A percentile compares a stretch with the other conserved stretches of the same genome.
These are phyloP conservation scores for Andrena bicolor DNA, from an alignment of 2,888 invertebrate species.

Conservation along the genomic window DNA sequence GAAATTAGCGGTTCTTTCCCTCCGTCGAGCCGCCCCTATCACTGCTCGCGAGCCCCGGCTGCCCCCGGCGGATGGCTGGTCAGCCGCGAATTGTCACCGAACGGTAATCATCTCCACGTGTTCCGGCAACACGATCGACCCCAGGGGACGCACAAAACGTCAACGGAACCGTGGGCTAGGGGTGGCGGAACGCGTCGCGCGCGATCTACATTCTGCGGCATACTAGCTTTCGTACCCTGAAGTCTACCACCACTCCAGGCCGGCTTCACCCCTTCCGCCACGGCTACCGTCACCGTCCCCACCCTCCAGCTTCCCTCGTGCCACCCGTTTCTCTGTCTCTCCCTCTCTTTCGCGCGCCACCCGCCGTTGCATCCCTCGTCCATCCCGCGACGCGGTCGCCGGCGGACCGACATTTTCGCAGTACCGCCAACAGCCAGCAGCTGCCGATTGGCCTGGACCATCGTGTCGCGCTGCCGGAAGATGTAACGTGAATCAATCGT, in stretches of 20 bases:
- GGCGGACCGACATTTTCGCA: constrained; percentile 66
- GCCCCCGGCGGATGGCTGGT: not conserved
- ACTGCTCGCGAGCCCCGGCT: not conserved
- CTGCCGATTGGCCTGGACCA: constrained; percentile 52
- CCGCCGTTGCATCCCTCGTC: constrained; percentile 29
- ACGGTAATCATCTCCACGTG: constrained; percentile 62
- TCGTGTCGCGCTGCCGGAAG: constrained; percentile 28
- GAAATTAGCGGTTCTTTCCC: constrained; percentile 21
- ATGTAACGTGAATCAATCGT: constrained; percentile 59
- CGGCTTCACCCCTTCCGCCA: constrained; percentile 65
- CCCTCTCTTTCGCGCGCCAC: constrained; percentile 37
- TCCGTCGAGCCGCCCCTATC: not conserved
- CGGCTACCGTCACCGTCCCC: constrained; percentile 53
- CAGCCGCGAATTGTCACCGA: constrained; percentile 32
- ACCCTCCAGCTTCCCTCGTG: constrained; percentile 18
- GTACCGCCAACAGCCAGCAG: constrained; percentile 60
- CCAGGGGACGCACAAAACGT: constrained; percentile 41
- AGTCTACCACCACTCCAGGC: constrained; percentile 74
- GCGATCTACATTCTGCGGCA: constrained; percentile 83
- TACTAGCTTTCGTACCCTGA: constrained; percentile 82
- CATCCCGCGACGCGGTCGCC: constrained; percentile 51
- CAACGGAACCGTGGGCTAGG: constrained; percentile 57
- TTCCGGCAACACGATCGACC: constrained; percentile 50
- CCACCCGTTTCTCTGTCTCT: constrained; percentile 44
- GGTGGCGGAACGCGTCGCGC: constrained; percentile 79